These are phyloP conservation scores for Peribatodes rhomboidaria DNA, from an alignment of 2,888 invertebrate species.

Conservation along the genomic window DNA sequence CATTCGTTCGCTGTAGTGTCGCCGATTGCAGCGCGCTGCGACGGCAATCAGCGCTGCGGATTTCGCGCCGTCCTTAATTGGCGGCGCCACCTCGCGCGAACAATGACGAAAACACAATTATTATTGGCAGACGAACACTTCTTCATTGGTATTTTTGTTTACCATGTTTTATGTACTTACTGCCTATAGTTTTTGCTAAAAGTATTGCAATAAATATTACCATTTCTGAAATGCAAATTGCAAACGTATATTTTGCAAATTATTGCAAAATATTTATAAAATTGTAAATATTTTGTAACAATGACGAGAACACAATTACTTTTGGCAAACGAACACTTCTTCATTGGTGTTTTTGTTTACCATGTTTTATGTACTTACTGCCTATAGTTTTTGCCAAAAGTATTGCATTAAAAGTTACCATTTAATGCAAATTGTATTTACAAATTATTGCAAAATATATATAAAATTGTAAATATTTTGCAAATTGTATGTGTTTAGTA, in stretches of 20 bases:
- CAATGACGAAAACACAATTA: conserved; percentile 13
- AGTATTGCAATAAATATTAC: no score
- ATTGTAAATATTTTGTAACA: no score
- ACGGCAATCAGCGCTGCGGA: conserved; percentile 47
- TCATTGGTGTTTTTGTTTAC: neutral
- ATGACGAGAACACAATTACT: conserved; percentile 12
- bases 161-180: neutral
- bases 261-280: no score
- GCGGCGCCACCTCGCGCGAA: conserved; percentile 28
- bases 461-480: no score
- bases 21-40: conserved; percentile 26
- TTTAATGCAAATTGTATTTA: no score
- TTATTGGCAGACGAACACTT: conserved; percentile 14
- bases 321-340: conserved; percentile 10
- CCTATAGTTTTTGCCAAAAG: no score
- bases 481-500: no score
- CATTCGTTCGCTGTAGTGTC: conserved; percentile 2
- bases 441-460: no score
- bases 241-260: no score
- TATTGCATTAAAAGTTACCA: no score
- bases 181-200: no score
- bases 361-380: neutral
- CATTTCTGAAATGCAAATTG: no score
- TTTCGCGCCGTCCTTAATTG: conserved; percentile 46
- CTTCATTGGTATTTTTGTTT: neutral